Evolutionary conservation across 2,113 vertebrate species (phyloP).

Genomic region (Oryzias javanicus): DNA sequence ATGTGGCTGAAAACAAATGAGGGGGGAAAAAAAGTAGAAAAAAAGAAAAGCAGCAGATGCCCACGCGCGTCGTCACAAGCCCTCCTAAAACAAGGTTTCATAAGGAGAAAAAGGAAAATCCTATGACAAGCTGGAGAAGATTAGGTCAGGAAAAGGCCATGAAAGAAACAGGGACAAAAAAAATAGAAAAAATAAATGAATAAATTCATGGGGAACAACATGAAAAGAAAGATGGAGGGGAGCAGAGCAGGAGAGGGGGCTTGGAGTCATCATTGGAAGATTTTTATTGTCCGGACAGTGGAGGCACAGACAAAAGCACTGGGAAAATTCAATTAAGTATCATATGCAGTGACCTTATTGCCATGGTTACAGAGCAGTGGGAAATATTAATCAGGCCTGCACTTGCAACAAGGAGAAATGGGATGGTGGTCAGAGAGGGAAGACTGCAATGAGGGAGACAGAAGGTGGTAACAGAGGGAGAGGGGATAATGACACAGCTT

Average conservation of each 20-base stretch:
- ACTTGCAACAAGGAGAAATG: slow-evolving; percentile 66
- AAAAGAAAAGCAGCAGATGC: slow-evolving; percentile 26
- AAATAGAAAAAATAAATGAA: slow-evolving; percentile 67
- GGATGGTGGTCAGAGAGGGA: slow-evolving; percentile 58
- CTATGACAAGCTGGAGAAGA: slow-evolving; percentile 47
- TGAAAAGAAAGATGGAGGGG: slow-evolving; percentile 64
- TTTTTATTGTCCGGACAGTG: slow-evolving; percentile 80
- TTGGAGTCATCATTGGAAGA: slow-evolving; percentile 73
- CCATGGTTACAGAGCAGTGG: slow-evolving; percentile 98
- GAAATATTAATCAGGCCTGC: slow-evolving; percentile 98
- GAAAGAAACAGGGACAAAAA: slow-evolving; percentile 55
- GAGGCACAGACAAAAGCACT: slow-evolving; percentile 83
- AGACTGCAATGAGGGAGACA: slow-evolving; percentile 42
- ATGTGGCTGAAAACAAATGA: slow-evolving; percentile 43
- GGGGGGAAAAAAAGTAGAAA: slow-evolving; percentile 30
- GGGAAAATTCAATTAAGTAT: slow-evolving; percentile 99
- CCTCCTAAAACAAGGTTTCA: slow-evolving; percentile 41
- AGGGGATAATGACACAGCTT: slow-evolving; percentile 38
- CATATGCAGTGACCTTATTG: slow-evolving; percentile 99
- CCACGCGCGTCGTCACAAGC: slow-evolving; percentile 11
- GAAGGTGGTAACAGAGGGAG: slow-evolving; percentile 32
- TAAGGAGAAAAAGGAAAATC: slow-evolving; percentile 25
- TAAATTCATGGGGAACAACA: slow-evolving; percentile 71
- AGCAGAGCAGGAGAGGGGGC: slow-evolving; percentile 54
- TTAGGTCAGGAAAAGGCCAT: slow-evolving; percentile 52